A percentile compares a stretch with the other conserved stretches of the same genome.
These are phyloP conservation scores for Drosophila mauritiana DNA, from an alignment of 1,140 invertebrate species.

Conservation along the genomic window DNA sequence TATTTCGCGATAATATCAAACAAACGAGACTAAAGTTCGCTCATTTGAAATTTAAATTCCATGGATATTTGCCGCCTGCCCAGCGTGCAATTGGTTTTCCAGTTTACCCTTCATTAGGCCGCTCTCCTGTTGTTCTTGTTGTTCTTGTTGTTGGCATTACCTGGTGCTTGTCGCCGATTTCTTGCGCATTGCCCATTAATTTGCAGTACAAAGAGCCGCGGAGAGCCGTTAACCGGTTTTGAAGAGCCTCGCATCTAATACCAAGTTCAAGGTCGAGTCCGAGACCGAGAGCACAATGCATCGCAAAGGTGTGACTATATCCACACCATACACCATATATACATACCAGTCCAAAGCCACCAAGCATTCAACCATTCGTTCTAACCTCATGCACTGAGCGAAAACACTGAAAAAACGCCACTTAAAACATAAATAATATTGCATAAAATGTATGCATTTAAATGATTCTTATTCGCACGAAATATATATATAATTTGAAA, in stretches of 20 bases:
- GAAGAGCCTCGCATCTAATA: slow-evolving; percentile 72
- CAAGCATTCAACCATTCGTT: slow-evolving; percentile 23
- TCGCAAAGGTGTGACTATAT: slow-evolving; percentile 67
- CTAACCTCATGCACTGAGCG: slow-evolving; percentile 15
- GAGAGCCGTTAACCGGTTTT: slow-evolving; percentile 60
- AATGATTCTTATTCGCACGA: no score
- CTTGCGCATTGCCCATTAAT: slow-evolving; percentile 63
- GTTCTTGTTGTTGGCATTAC: slow-evolving; percentile 21
- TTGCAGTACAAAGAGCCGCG: slow-evolving; percentile 57
- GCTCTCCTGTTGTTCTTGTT: neutral
- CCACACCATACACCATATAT: neutral
- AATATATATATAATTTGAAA: no score
- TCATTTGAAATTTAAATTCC: slow-evolving; percentile 58
- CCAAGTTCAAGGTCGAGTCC: slow-evolving; percentile 75
- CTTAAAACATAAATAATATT: neutral
- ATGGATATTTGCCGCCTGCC: slow-evolving; percentile 22
- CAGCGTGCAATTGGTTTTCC: slow-evolving; percentile 36
- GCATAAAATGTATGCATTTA: no score
- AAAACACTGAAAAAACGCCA: neutral
- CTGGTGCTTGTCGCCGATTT: slow-evolving; percentile 65
- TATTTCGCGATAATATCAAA: neutral
- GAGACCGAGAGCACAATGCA: slow-evolving; percentile 52
- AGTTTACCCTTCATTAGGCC: slow-evolving; percentile 29
- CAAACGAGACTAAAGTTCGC: neutral
- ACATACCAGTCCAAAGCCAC: slow-evolving; percentile 16